These are phyloP conservation scores for Metellina segmentata DNA, from an alignment of 2,888 invertebrate genomes.

Conservation along the genomic window DNA sequence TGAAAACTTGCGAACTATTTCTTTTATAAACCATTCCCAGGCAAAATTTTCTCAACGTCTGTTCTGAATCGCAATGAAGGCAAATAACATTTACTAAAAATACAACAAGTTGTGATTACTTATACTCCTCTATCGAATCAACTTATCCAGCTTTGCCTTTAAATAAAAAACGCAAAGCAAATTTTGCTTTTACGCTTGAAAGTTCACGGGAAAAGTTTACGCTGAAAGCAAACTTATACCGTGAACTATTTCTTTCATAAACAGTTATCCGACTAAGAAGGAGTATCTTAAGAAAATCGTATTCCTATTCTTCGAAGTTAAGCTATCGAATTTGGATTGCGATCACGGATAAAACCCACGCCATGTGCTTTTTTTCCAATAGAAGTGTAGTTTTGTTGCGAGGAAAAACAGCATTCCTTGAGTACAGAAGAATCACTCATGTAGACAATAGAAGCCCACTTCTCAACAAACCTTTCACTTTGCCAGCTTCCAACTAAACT, in stretches of 20 bases:
- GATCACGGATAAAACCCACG: constrained; percentile 34
- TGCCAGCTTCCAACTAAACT: constrained; percentile 24
- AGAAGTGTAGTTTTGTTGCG: constrained; percentile 6
- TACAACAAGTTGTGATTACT: background rate
- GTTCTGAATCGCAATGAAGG: too few relatives aligned
- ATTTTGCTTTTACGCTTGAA: background rate
- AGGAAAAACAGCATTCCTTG: background rate
- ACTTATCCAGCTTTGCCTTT: background rate
- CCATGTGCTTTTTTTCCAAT: constrained; percentile 12
- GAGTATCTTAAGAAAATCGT: background rate
- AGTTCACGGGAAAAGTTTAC: too few relatives aligned
- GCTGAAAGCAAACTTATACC: background rate
- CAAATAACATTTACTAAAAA: too few relatives aligned
- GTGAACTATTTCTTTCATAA: constrained; percentile 8
- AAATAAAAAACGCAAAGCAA: background rate
- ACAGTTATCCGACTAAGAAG: background rate
- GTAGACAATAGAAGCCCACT: constrained; percentile 28
- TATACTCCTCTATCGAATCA: background rate
- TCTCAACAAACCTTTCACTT: constrained; percentile 24
- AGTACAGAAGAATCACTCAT: constrained; percentile 29
- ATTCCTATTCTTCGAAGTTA: background rate
- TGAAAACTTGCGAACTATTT: too few relatives aligned
- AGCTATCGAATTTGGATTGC: constrained; percentile 11
- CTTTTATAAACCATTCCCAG: too few relatives aligned
- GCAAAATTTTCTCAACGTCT: too few relatives aligned